phyloP scores from a whole-genome alignment of 2,888 invertebrate genomes.

The Melipona beecheii region DNA sequence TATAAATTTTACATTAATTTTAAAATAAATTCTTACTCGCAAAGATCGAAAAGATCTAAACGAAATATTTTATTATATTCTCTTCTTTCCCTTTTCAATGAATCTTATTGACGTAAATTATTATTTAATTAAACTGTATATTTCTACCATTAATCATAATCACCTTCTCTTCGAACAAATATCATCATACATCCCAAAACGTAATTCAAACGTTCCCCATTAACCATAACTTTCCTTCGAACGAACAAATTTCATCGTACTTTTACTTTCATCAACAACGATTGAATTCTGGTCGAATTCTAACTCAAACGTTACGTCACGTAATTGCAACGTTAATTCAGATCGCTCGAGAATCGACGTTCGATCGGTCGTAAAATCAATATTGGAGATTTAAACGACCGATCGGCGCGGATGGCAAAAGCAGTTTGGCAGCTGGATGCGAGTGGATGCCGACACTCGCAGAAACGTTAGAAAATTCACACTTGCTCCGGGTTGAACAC shows the following conservation, averaged over 20 bases:
- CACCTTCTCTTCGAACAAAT: no score
- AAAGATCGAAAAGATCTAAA: no score
- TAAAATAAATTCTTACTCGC: no score
- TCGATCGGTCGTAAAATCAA: not conserved
- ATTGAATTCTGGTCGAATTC: not conserved
- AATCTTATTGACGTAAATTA: not conserved
- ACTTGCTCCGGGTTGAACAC: constrained; percentile 60
- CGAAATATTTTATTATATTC: no score
- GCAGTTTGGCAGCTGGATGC: not conserved
- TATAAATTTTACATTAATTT: no score
- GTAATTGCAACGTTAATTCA: not conserved
- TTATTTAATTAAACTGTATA: no score
- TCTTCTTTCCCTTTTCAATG: no score
- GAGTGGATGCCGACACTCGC: not conserved
- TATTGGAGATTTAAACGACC: no score
- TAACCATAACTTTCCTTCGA: not conserved
- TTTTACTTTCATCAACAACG: not conserved
- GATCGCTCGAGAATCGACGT: not conserved
- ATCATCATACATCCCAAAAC: no score
- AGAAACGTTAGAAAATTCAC: constrained; percentile 44
- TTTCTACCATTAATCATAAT: no score
- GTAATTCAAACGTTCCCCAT: no score
- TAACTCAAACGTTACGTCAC: not conserved
- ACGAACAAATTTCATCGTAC: not conserved
- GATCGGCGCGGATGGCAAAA: no score